Base-by-base conservation (phyloP, 2,888 invertebrate species). In the Bombyx huttoni region DNA sequence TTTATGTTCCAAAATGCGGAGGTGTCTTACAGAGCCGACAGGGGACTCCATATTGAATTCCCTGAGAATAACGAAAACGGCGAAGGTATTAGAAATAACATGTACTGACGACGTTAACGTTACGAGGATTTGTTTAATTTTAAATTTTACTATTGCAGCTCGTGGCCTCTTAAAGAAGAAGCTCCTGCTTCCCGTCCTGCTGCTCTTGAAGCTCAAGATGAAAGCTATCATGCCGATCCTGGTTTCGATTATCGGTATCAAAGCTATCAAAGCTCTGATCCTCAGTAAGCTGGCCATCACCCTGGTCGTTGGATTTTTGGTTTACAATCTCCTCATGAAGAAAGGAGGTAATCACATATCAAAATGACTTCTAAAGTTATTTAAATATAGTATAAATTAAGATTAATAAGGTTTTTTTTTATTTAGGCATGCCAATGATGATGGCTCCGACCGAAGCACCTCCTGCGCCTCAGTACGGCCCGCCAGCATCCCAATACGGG, bases 221-320 rank as follows among this genome's bases (percentile, higher is more conserved):
- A 95, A 96, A 80, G 92, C 94, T 33, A 78, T 96, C 57, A 93
- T 94, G 92, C 96, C 96, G 46, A 93, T 96, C 67, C 90, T 96
- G 63, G 91, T 96, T 35, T 91, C 92, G 48, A 82, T 95, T 66
- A 92, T 95, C 71, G 94, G 94, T 58, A 83, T 96, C 62, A 96
- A 96, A 82, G 94, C 96, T 33, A 88, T 94, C 65, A 96, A 96
- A 78, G 96, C 96, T 56, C 87, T 96, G 58, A 91, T 96, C 56
- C 90, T 96, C 65, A 95, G 95, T 73, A 96, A 96, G 78, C 87
- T 96, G 62, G 95, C 96, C 57, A 92, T 96, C 70, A 89, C 93
- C 45, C 87, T 95, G 56, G 96, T 96, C 49, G 89, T 95, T 51
- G 95, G 94, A 55, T 96, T 96, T 89, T 89, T 96, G 50, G 91